Evolutionary conservation across 2,113 vertebrate genomes (phyloP).

Genomic region (Pagrus major): DNA sequence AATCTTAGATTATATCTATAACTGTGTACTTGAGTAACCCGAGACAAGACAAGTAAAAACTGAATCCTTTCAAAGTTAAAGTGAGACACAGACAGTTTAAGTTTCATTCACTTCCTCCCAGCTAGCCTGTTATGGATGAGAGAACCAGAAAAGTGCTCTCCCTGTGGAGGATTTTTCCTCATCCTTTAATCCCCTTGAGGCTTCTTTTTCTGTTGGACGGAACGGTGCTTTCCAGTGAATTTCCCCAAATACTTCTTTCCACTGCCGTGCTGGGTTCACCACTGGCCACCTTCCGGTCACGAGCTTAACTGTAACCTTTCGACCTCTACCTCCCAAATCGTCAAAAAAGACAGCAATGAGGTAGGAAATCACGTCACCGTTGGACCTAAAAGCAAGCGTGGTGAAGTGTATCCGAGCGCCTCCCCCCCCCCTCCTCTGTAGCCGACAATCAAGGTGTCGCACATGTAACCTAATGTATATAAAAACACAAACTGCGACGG

Average conservation of each 20-base stretch:
- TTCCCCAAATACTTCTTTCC: constrained; percentile 23
- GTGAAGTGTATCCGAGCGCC: constrained; percentile 1
- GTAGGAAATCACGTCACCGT: constrained; percentile 1
- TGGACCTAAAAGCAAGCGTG: constrained; percentile 13
- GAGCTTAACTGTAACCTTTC: constrained; percentile 24
- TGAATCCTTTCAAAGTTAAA: background rate
- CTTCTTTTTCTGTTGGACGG: constrained; percentile 17
- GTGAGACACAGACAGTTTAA: background rate
- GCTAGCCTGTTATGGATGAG: background rate
- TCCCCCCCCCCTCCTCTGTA: background rate
- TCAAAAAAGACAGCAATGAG: background rate
- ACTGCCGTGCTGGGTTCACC: constrained; percentile 7
- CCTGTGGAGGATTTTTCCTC: constrained; percentile 21
- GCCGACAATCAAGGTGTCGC: background rate
- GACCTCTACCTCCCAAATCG: constrained; percentile 22
- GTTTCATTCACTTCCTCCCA: background rate
- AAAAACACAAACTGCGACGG: constrained; percentile 11
- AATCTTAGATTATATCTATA: no score
- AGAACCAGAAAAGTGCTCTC: background rate
- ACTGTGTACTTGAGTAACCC: no score
- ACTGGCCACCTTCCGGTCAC: constrained; percentile 27
- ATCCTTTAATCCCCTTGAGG: constrained; percentile 19
- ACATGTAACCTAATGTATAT: background rate
- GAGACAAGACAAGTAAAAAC: background rate
- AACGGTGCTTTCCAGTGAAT: constrained; percentile 28